Conservation (phyloP, 2,797 vertebrate genomes). For the Ptychadena robeensis region DNA sequence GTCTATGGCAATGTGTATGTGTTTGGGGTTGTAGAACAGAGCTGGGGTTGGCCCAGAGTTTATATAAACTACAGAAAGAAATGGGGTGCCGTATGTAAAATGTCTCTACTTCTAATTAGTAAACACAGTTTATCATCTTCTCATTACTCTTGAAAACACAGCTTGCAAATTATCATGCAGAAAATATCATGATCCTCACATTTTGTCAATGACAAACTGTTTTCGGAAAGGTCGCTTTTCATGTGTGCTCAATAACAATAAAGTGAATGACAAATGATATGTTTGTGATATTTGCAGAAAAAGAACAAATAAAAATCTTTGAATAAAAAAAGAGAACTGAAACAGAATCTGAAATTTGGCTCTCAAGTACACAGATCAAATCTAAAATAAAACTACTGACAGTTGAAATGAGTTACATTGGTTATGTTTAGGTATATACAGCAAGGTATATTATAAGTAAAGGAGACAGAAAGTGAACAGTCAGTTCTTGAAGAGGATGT, state of each 20-base stretch:
- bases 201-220: conserved; percentile 38
- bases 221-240: conserved; percentile 40
- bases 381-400: no score
- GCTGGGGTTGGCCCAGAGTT: no score
- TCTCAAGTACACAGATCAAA: no score
- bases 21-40: no score
- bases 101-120: not conserved
- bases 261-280: conserved; percentile 39
- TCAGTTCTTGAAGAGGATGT: no score
- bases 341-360: not conserved
- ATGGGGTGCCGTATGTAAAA: no score
- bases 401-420: no score
- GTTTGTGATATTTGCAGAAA: conserved; percentile 2
- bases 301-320: conserved; percentile 11
- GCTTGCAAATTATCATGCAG: conserved; percentile 6
- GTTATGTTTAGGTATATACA: no score
- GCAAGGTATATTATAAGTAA: no score
- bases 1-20: no score
- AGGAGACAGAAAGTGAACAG: no score
- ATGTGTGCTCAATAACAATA: conserved; percentile 46
- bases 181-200: conserved; percentile 17
- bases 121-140: not conserved
- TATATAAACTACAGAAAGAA: no score
- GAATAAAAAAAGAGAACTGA: not conserved
- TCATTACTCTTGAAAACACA: not conserved